Conservation (phyloP, 2,888 invertebrate species). For the Masnerella sp. region DNA sequence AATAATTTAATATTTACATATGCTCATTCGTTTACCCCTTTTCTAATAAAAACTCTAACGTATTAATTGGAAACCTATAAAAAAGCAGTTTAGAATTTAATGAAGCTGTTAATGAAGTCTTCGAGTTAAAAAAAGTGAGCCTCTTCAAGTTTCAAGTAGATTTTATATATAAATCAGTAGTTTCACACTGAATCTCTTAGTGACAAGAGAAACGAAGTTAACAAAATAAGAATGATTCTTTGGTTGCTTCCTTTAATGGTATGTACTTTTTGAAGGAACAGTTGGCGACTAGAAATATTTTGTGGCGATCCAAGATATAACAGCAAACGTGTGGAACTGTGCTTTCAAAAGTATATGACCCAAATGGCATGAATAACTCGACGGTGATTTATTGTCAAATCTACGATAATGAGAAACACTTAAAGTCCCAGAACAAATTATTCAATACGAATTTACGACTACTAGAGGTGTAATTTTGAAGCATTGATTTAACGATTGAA, state of each 20-base stretch:
- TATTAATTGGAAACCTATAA: slow-evolving; percentile 20
- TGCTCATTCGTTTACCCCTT: not conserved
- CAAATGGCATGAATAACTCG: slow-evolving; percentile 21
- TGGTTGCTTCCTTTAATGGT: too few species aligned
- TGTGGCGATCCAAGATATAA: slow-evolving; percentile 3
- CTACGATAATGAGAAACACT: slow-evolving; percentile 27
- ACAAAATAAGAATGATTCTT: not conserved
- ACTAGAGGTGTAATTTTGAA: slow-evolving; percentile 36
- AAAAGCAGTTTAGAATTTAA: slow-evolving; percentile 32
- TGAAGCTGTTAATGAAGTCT: slow-evolving; percentile 26
- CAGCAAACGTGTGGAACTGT: not conserved
- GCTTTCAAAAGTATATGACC: slow-evolving; percentile 17
- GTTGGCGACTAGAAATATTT: slow-evolving; percentile 18
- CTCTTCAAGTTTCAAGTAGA: slow-evolving; percentile 14
- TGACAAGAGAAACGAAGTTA: not conserved
- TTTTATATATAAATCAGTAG: slow-evolving; percentile 24
- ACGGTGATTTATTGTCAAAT: slow-evolving; percentile 36
- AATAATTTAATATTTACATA: too few species aligned
- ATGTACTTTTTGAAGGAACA: not conserved
- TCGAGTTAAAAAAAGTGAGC: slow-evolving; percentile 14
- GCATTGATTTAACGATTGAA: slow-evolving; percentile 31
- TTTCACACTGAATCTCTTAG: slow-evolving; percentile 5
- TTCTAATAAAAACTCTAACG: not conserved
- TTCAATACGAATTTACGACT: slow-evolving; percentile 27
- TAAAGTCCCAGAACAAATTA: slow-evolving; percentile 31